Conservation (phyloP, 2,888 invertebrate species). For the Gibbula magus region DNA sequence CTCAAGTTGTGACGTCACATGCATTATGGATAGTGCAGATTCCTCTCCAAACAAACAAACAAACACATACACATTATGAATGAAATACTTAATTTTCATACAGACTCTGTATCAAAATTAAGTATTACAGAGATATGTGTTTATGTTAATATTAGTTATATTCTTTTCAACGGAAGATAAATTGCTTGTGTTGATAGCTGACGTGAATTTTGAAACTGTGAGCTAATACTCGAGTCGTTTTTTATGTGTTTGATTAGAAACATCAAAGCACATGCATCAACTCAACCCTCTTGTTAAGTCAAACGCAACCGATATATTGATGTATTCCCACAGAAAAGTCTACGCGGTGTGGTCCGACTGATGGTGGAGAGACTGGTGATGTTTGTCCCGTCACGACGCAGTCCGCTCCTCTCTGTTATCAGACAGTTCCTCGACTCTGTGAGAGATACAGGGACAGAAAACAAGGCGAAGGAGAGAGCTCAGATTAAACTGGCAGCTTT, state of each 20-base stretch:
- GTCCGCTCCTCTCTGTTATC: conserved; percentile 51
- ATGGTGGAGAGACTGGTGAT: conserved; percentile 48
- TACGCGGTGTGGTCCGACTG: conserved; percentile 42
- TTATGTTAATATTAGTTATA: too few species aligned
- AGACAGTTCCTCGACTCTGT: conserved; percentile 50
- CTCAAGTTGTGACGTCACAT: too few species aligned
- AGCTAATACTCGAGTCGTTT: neutral
- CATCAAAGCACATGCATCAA: too few species aligned
- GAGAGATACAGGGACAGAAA: neutral
- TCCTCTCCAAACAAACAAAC: too few species aligned
- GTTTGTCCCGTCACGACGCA: conserved; percentile 47
- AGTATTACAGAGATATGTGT: too few species aligned
- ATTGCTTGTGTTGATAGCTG: too few species aligned
- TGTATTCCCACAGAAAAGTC: conserved; percentile 40
- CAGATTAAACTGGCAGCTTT: conserved; percentile 22
- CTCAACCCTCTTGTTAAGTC: neutral
- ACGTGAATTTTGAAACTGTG: too few species aligned
- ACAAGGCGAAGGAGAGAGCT: neutral
- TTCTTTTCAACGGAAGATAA: too few species aligned
- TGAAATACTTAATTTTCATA: too few species aligned
- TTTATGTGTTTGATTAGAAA: neutral
- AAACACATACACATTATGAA: too few species aligned
- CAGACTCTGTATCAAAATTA: too few species aligned
- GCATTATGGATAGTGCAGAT: too few species aligned
- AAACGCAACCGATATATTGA: neutral